Base-by-base conservation (phyloP, 2,888 invertebrate species). In the Drosophila mimica region DNA sequence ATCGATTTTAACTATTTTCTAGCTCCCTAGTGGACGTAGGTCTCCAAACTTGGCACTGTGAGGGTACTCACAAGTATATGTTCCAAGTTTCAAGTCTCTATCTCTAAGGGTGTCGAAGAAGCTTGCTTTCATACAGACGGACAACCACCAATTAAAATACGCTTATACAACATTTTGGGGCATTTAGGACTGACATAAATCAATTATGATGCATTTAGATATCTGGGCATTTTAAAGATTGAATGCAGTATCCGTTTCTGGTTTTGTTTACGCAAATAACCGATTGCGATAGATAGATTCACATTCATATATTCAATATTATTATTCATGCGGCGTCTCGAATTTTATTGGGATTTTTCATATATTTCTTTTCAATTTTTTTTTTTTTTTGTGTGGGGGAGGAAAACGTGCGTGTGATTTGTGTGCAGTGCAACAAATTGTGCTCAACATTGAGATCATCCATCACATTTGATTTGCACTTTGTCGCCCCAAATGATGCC, bases 391-490 rank as follows among this genome's bases (percentile, higher is more conserved):
- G 2, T 4, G 15, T 33, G 28, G 43, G 2, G 15, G 4, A 25
- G 25, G 46, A n/a, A n/a, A n/a, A n/a, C 15, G 25, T 46, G 46
- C 46, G 25, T 46, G 46, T 46, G 46, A 25, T 25, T 46, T 46
- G 25, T 25, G 46, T 25, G 46, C 46, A 46, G 15, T 8, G 51
- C 54, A 52, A 57, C 25, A 38, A 17, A 38, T 33, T 56, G 40
- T 58, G 59, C 58, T 65, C 51, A 60, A 38, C 59, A 76, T 79
- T 86, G 74, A 86, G 82, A 80, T 82, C 89, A 88, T 86, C 76
- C 83, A 86, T 88, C 86, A 86, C 78, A 83, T 82, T 81, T 76
- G 76, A 72, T 81, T 79, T 84, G 66, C 70, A 78, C 66, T 82
- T 79, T 85, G 85, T 88, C 83, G 80, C 69, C 77, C 63, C 70